phyloP scores from a whole-genome alignment of 2,113 vertebrate genomes.

The Cinclus mexicanus region DNA sequence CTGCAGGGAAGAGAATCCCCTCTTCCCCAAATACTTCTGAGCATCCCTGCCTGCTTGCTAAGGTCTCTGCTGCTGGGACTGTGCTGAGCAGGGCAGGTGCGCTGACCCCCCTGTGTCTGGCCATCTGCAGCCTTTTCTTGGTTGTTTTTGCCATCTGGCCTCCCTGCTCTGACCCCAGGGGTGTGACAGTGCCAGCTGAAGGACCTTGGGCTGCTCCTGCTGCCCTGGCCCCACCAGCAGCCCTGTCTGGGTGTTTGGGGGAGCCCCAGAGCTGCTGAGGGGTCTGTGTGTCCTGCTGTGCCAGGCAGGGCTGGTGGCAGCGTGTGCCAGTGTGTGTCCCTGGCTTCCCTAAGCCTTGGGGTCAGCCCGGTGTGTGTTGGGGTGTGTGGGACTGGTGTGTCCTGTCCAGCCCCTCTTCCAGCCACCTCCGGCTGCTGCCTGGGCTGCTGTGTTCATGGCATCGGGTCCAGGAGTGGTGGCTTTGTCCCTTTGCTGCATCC shows the following conservation, averaged over 20 bases:
- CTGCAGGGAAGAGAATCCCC: not conserved
- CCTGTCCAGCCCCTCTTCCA: not conserved
- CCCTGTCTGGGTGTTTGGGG: not conserved
- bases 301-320: not conserved
- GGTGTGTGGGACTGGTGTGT: not conserved
- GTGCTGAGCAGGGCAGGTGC: not conserved
- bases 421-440: not conserved
- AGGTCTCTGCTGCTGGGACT: not conserved
- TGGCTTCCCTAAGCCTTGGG: not conserved
- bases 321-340: rapidly evolving
- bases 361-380: not conserved
- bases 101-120: not conserved
- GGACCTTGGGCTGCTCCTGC: not conserved
- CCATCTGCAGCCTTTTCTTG: not conserved
- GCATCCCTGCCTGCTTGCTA: not conserved
- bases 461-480: rapidly evolving
- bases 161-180: not conserved
- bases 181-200: not conserved
- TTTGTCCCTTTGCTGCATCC: not conserved
- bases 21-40: rapidly evolving
- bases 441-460: not conserved
- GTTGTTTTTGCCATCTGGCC: not conserved
- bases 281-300: not conserved
- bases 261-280: not conserved
- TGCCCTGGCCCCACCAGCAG: not conserved